Evolutionary conservation across 2,113 vertebrate species (phyloP).

Genomic region (Mugil cephalus): DNA sequence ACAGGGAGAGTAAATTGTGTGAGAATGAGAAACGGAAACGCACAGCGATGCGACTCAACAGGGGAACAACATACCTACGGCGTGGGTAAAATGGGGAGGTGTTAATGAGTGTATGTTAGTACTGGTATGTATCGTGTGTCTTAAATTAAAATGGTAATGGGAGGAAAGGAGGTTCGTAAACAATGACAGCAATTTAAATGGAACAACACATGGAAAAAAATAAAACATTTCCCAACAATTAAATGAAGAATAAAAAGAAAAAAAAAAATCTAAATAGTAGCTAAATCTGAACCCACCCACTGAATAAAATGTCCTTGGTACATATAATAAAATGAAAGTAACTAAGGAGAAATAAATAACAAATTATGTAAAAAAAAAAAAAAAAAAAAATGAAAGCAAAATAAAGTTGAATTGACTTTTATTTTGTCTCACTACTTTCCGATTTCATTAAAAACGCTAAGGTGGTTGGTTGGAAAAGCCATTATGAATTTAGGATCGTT

Average conservation of each 20-base stretch:
- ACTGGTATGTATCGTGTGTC: constrained; percentile 52
- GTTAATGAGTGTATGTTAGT: constrained; percentile 78
- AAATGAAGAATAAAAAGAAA: background rate
- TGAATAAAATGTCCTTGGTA: constrained; percentile 5
- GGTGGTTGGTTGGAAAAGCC: constrained; percentile 34
- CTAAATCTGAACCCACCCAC: constrained; percentile 61
- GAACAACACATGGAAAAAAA: constrained; percentile 65
- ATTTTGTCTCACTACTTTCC: constrained; percentile 9
- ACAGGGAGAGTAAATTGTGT: constrained; percentile 79
- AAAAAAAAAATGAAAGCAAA: constrained; percentile 24
- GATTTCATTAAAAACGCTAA: constrained; percentile 33
- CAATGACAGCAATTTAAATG: constrained; percentile 64
- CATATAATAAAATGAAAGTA: constrained; percentile 6
- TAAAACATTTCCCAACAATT: constrained; percentile 62
- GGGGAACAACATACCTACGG: constrained; percentile 71
- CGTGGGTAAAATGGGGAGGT: constrained; percentile 68
- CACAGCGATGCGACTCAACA: constrained; percentile 71
- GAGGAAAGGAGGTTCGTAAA: constrained; percentile 45
- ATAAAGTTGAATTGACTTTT: constrained; percentile 17
- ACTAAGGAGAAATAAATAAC: constrained; percentile 8
- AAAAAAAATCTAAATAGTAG: constrained; percentile 29
- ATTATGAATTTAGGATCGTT: constrained; percentile 47
- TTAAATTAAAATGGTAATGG: constrained; percentile 74
- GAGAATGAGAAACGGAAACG: constrained; percentile 80
- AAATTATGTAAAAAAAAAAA: constrained; percentile 43